Evolutionary conservation across 1,140 invertebrate genomes (phyloP), one percentile per base, ranked within the genome.

Genomic region (Drosophila santomea): DNA sequence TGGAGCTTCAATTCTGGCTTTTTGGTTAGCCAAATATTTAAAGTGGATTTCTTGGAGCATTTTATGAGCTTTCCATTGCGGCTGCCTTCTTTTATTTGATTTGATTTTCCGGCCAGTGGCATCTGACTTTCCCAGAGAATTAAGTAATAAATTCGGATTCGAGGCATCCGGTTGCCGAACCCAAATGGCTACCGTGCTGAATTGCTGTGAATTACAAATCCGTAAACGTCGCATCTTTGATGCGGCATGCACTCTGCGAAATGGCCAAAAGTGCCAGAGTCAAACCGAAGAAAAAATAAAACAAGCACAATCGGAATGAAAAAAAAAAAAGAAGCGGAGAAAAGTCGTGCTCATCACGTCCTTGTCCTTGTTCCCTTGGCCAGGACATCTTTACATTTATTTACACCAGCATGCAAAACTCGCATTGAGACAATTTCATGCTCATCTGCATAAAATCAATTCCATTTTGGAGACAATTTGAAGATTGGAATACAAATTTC

Each of bases 371-470:
- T 44, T 32, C 51, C 50, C 39, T 7, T 32, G 43, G 41, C 23
- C 28, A 45, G 71, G 71, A 47, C 57, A 43, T 58, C 67, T 73
- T 75, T 78, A 89, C 85, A 89, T 89, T 85, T 89, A 89, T 89
- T 90, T 90, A 90, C 81, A 85, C 86, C 77, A 79, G 78, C 78
- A 90, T 85, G 85, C 74, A 73, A 73, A 80, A 60, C 73, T 91
- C 80, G 77, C 90, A 88, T 74, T 78, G 85, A 91, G 85, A 91
- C 89, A 92, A 91, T 91, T 91, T 91, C 91, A 91, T 91, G 91
- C 91, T 92, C 90, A 92, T 92, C 91, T 92, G 91, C 91, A 92
- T 92, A 92, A 92, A 92, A 92, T 92, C 91, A 92, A 92, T 92
- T 92, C 90, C 91, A 91, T 92, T 91, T 92, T 91, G 84, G 78